A percentile compares a stretch with the other conserved stretches of the same genome.
Evolutionary conservation across 2,113 vertebrate genomes (phyloP).

Genomic region (Empidonax alnorum): DNA sequence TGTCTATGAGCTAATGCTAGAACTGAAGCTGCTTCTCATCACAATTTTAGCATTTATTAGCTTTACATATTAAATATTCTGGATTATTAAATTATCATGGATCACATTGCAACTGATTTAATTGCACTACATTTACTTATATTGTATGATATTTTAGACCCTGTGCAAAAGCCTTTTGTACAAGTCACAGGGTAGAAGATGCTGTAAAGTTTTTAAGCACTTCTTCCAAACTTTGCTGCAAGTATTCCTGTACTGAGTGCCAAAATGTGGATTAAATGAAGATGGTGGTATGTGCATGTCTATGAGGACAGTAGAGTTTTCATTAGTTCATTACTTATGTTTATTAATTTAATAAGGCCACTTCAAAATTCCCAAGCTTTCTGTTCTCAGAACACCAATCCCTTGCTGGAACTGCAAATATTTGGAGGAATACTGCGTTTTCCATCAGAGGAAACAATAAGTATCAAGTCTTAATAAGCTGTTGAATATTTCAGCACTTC

Average conservation of each 20-base stretch:
- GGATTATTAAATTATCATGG: background rate
- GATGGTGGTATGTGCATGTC: background rate
- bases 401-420: background rate
- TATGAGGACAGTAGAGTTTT: background rate
- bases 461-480: constrained; percentile 13
- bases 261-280: background rate
- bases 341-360: background rate
- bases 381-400: background rate
- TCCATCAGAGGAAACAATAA: background rate
- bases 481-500: constrained; percentile 50
- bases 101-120: background rate
- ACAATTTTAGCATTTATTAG: background rate
- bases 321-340: background rate
- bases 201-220: background rate
- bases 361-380: background rate
- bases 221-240: background rate
- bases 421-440: background rate
- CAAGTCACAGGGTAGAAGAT: background rate
- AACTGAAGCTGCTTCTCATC: background rate
- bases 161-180: background rate
- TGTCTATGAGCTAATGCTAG: background rate
- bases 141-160: background rate
- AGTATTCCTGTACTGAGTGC: background rate
- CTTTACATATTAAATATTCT: background rate
- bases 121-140: background rate